Evolutionary conservation across 2,113 vertebrate genomes (phyloP), one percentile per base, ranked within the genome.

Genomic region (Aptenodytes forsteri): DNA sequence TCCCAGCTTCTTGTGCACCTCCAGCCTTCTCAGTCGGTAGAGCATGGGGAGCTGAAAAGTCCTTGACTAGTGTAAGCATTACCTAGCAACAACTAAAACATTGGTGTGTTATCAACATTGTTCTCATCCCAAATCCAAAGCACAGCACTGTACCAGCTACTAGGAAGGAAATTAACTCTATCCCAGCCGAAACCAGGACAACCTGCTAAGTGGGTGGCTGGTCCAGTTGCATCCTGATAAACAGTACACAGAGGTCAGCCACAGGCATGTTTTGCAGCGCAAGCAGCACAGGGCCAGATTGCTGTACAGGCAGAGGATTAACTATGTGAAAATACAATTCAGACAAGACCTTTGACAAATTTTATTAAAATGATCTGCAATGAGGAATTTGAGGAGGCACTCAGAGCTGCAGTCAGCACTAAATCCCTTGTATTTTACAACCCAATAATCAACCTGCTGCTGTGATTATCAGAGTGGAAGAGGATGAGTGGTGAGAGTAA

Each of bases 361-460:
- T 97, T 96, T 94, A 94, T 95, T 87, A 90, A 96, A 95, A 96
- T 92, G 27, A 90, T 96, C 95, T 92, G 75, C 92, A 80, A 10
- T 61, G 87, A 97, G 78, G 87, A 94, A 90, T 97, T 73, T 88
- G 95, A 96, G 49, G 46, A 94, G 84, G 92, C 84, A 50, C 84
- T 93, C 84, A 7, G 90, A 95, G 97, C 95, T 96, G 97, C 87
- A 96, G 97, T 96, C 96, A 96, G 97, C 95, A 86, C 82, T 97
- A 96, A 96, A 95, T 95, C 90, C 92, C 85, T 95, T 95, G 84
- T 95, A 95, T 95, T 97, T 97, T 96, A 94, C 87, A 97, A 95
- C 90, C 92, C 90, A 92, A 94, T 97, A 96, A 97, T 97, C 96
- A 97, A 96, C 93, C 90, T 97, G 95, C 97, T 95, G 96, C 95